Evolutionary conservation across 2,113 vertebrate genomes (phyloP).

Genomic region (Cynocephalus volans): DNA sequence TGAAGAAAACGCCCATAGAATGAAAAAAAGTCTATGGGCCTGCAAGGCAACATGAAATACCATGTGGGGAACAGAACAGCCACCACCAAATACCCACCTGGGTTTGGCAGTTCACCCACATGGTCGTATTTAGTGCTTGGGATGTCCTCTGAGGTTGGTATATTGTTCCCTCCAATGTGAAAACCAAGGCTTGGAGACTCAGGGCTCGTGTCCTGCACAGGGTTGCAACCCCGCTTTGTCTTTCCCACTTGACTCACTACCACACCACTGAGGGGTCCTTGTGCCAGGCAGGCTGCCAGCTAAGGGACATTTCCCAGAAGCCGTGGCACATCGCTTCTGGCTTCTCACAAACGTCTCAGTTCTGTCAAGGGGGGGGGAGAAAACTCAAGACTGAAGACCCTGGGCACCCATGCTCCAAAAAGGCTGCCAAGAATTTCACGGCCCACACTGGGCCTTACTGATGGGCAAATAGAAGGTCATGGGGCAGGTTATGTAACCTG

Average conservation of each 20-base stretch:
- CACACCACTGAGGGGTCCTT: not conserved
- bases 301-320: not conserved
- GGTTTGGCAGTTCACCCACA: too few relatives aligned
- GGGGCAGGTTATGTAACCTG: conserved; percentile 16
- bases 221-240: not conserved
- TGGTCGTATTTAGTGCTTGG: accelerated
- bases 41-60: accelerated
- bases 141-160: too few relatives aligned
- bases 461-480: not conserved
- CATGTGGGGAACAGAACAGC: not conserved
- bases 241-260: not conserved
- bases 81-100: accelerated
- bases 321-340: accelerated
- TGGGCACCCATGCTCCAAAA: not conserved
- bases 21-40: not conserved
- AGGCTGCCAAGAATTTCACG: not conserved
- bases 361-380: not conserved
- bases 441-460: not conserved
- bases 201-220: accelerated
- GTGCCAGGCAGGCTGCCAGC: not conserved
- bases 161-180: not conserved
- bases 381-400: not conserved
- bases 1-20: not conserved
- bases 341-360: not conserved
- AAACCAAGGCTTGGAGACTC: not conserved